These are phyloP conservation scores for Spilogale gracilis DNA, from an alignment of 2,113 vertebrate genomes.

Conservation along the genomic window DNA sequence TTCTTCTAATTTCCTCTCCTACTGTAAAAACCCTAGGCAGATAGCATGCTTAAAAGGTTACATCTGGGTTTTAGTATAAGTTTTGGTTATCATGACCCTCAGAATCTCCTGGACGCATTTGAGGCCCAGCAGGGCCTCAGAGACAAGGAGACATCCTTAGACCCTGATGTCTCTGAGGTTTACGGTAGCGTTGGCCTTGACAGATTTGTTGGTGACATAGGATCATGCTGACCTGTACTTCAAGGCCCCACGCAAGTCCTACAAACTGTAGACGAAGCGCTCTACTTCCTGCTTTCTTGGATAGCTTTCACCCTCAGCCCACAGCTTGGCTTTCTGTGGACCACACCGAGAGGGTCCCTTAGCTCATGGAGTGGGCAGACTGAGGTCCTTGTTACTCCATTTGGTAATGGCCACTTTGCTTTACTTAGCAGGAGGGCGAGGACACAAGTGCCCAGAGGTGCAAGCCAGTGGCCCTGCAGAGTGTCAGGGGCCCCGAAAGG, in stretches of 20 bases:
- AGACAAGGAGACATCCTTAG: not conserved
- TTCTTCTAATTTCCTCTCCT: conserved; percentile 38
- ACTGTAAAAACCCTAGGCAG: not conserved
- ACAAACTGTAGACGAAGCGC: not conserved
- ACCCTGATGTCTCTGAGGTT: not conserved
- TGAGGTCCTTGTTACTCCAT: not conserved
- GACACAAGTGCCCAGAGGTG: not conserved
- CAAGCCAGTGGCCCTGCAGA: not conserved
- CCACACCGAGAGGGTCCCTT: not conserved
- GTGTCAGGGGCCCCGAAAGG: not conserved
- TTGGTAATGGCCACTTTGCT: not conserved
- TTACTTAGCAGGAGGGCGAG: not conserved
- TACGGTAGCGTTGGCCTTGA: not conserved
- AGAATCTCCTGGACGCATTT: conserved; percentile 8
- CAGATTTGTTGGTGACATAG: not conserved
- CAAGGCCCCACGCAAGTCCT: not conserved
- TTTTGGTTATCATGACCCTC: not conserved
- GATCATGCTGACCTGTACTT: not conserved
- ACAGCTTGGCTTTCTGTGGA: not conserved
- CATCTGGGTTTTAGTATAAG: conserved; percentile 39
- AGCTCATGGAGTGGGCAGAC: not conserved
- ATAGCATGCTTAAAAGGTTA: not conserved
- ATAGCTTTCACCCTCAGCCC: not conserved
- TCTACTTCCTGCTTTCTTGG: not conserved
- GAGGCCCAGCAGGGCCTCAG: not conserved